Base-by-base conservation (phyloP, 2,888 invertebrate genomes). In the Thymelicus acteon region DNA sequence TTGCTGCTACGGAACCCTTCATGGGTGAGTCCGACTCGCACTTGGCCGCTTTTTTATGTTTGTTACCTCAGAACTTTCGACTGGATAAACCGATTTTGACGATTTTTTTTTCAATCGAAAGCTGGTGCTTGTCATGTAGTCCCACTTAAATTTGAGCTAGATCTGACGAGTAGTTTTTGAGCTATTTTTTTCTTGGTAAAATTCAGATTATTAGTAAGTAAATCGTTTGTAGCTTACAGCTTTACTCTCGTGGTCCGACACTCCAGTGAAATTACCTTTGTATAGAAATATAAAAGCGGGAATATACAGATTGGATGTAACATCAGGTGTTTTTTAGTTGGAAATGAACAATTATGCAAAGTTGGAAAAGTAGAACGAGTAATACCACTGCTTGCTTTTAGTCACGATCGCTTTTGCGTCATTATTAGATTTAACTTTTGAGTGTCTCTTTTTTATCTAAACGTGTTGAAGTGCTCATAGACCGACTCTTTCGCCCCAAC, bases 281-380 rank as follows among this genome's bases (percentile, higher is more conserved):
- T 69, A 69, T 60, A 63, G 58, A 49, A 62, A 63, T 69, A 69
- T 63, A 58, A 66, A 69, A 69, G 57, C 62, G 44, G 62, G 57
- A 62, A 64, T 70, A 64, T 64, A 64, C 69, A 70, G 69, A 70
- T 64, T 70, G 69, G 69, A 70, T 70, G 69, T 70, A 71, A 65
- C 71, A 65, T 71, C 71, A 71, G 65, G 65, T 71, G 71, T 71
- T 65, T 64, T 63, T 71, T 71, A 71, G 71, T 65, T 61, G 60
- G 52, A 40, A 71, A 65, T 60, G 60, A 71, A 64, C 65, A 71
- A 71, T 71, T 65, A 71, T 54, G 65, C 65, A 71, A 71, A 71
- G 65, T 71, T 60, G 60, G 52, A 60, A 70, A 70, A 49, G 69
- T 70, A 64, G 64, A 64, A 70, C 63, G 69, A 13, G 48, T 69